These are phyloP conservation scores for Sebastes nivosus DNA, from an alignment of 2,797 vertebrate species.

Conservation along the genomic window DNA sequence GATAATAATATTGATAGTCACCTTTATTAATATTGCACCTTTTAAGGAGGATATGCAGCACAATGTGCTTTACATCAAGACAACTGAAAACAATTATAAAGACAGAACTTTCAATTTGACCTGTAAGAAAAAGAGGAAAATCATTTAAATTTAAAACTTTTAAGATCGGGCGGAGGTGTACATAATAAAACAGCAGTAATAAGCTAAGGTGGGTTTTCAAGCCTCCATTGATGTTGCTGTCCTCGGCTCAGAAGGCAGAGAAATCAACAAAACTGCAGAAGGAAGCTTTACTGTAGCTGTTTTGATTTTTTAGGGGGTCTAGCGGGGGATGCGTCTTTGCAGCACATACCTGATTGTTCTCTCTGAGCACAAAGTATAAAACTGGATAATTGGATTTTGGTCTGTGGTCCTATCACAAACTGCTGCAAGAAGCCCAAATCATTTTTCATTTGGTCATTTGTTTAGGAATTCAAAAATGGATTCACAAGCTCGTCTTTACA, in stretches of 20 bases:
- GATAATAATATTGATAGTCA: background rate
- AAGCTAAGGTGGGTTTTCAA: background rate
- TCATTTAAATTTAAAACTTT: background rate
- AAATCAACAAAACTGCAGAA: background rate
- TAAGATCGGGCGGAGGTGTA: background rate
- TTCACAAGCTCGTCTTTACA: background rate
- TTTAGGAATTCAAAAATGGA: background rate
- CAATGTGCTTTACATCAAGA: background rate
- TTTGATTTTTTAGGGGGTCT: background rate
- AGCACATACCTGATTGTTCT: background rate
- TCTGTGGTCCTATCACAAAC: background rate
- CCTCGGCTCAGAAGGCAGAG: background rate
- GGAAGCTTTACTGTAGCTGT: background rate
- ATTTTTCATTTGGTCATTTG: background rate
- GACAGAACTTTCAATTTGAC: background rate
- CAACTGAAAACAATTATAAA: background rate
- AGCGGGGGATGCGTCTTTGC: background rate
- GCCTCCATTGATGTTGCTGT: background rate
- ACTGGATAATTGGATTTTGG: conserved; percentile 6
- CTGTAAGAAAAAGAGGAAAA: background rate
- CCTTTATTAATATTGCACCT: background rate
- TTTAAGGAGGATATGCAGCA: background rate
- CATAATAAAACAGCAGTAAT: background rate
- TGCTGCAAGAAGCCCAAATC: background rate
- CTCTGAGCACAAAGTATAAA: background rate